Percentiles rank a stretch among this genome's conserved stretches.
Evolutionary conservation across 2,797 vertebrate species (phyloP).

Genomic region (Scyliorhinus canicula): DNA sequence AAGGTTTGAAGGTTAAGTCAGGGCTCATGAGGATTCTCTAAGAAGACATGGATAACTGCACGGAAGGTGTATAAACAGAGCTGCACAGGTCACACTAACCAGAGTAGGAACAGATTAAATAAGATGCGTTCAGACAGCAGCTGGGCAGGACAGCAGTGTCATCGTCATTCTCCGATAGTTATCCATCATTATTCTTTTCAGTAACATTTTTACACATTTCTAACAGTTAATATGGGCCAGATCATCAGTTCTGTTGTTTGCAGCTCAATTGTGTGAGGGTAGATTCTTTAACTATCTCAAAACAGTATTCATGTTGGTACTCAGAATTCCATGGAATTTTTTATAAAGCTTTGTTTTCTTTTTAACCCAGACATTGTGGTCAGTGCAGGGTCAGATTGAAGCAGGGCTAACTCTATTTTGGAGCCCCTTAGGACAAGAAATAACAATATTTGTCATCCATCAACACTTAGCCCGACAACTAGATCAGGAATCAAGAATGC

Average conservation of each 20-base stretch:
- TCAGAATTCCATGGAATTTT: neutral
- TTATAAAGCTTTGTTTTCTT: neutral
- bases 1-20: neutral
- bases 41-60: neutral
- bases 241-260: neutral
- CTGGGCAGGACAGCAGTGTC: neutral
- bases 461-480: neutral
- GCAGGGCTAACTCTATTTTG: neutral
- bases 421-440: neutral
- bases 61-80: neutral
- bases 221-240: neutral
- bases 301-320: neutral
- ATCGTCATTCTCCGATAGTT: neutral
- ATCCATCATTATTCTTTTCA: neutral
- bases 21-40: neutral
- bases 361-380: neutral
- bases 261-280: neutral
- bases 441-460: neutral
- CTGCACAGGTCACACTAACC: neutral
- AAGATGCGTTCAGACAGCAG: neutral
- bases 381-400: neutral
- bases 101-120: neutral
- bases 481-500: neutral
- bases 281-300: neutral
- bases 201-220: neutral